Percentiles rank a stretch among this genome's conserved stretches.
Conservation (phyloP, 2,888 invertebrate genomes). For the Microchrysa polita region DNA sequence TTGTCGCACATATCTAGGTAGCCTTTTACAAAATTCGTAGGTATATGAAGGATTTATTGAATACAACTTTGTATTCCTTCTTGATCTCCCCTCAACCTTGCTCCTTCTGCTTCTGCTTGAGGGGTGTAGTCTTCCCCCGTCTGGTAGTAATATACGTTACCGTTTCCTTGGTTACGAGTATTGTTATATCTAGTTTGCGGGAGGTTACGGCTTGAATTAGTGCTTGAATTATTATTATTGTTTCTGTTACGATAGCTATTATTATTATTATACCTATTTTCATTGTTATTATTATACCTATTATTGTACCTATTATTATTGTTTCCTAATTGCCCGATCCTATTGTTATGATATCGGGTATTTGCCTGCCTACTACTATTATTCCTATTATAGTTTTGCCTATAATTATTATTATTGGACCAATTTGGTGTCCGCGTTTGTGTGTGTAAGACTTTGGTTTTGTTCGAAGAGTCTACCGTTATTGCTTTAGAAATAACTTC, state of each 20-base stretch:
- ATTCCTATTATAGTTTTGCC: background rate
- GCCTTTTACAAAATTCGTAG: slow-evolving; percentile 27
- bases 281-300: background rate
- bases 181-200: background rate
- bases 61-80: background rate
- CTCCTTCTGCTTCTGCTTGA: background rate
- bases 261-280: no score
- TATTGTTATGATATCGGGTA: background rate
- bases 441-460: background rate
- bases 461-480: background rate
- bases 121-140: slow-evolving; percentile 29
- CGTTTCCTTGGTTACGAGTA: background rate
- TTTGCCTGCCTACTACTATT: no score
- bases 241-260: no score
- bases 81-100: slow-evolving; percentile 1
- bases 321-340: background rate
- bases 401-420: background rate
- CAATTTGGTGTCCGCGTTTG: background rate
- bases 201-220: background rate
- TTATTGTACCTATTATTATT: background rate
- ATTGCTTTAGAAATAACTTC: background rate
- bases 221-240: background rate
- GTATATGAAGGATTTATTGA: slow-evolving; percentile 6
- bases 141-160: slow-evolving; percentile 12
- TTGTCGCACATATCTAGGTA: slow-evolving; percentile 18